Evolutionary conservation across 2,113 vertebrate species (phyloP).

Genomic region (Desmodus rotundus): DNA sequence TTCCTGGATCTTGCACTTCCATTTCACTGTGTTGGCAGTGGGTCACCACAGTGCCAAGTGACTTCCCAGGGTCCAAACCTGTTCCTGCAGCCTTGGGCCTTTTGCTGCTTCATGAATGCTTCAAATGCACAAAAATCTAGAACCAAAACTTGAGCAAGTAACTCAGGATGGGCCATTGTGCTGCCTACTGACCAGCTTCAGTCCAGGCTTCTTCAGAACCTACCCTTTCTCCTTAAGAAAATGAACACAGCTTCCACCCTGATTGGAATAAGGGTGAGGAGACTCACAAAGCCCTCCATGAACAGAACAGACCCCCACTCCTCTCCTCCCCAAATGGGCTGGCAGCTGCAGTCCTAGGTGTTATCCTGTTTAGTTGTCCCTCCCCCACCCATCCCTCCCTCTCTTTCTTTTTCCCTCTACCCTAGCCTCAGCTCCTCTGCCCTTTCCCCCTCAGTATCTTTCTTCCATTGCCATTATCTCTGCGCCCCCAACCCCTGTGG

Average conservation of each 20-base stretch:
- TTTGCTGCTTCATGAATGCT: not conserved
- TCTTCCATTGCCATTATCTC: slow-evolving; percentile 42
- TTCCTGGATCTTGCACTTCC: not conserved
- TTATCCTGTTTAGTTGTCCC: not conserved
- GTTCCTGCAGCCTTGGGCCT: not conserved
- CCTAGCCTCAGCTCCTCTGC: not conserved
- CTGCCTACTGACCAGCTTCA: not conserved
- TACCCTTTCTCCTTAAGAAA: not conserved
- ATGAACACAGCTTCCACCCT: not conserved
- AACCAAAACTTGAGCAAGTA: not conserved
- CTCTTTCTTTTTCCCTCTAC: not conserved
- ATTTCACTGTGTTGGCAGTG: not conserved
- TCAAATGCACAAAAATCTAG: not conserved
- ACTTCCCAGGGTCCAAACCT: not conserved
- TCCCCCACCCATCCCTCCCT: not conserved
- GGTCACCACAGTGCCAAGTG: not conserved
- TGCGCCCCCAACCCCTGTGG: slow-evolving; percentile 43
- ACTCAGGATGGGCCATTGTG: not conserved
- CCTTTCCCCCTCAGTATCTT: not conserved
- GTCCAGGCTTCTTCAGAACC: not conserved
- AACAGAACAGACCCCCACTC: not conserved
- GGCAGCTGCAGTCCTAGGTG: not conserved
- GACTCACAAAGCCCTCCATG: not conserved
- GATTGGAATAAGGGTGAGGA: not conserved
- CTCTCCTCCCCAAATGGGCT: not conserved